phyloP scores from a whole-genome alignment of 2,113 vertebrate genomes.

The Sylvietta virens region DNA sequence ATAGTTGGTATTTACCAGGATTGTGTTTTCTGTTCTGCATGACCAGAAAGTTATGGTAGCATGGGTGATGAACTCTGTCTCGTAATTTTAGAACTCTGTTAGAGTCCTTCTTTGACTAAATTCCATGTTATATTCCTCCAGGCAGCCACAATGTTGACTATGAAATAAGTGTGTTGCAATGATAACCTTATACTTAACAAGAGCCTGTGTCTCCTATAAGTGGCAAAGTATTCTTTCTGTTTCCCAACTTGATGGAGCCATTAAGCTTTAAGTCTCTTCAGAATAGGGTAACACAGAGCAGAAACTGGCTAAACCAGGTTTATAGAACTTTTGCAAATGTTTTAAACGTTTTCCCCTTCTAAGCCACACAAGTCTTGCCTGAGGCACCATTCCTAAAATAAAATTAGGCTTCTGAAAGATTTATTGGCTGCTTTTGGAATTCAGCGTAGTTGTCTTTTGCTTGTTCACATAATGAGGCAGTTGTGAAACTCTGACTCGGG shows the following conservation, averaged over 20 bases:
- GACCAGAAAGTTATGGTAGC: neutral
- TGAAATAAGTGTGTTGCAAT: neutral
- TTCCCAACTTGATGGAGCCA: neutral
- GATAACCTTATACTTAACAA: neutral
- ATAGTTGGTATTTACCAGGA: neutral
- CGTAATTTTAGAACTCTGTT: neutral
- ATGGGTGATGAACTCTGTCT: neutral
- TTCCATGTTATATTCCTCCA: neutral
- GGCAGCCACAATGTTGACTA: neutral
- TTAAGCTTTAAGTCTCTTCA: neutral
- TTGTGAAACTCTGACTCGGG: slow-evolving; percentile 42
- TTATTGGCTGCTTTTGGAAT: slow-evolving; percentile 47
- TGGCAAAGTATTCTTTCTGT: neutral
- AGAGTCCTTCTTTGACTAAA: neutral
- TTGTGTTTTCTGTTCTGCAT: neutral
- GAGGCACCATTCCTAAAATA: slow-evolving; percentile 48
- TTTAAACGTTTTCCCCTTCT: slow-evolving; percentile 30
- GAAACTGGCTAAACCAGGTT: slow-evolving; percentile 17
- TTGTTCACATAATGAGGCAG: slow-evolving; percentile 16
- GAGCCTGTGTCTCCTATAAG: neutral
- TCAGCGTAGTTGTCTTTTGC: neutral
- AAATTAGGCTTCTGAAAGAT: slow-evolving; percentile 53
- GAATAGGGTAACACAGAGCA: neutral
- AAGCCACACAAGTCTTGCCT: slow-evolving; percentile 39
- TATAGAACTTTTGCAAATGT: slow-evolving; percentile 20